These are phyloP conservation scores for Fulmarus glacialis DNA, from an alignment of 2,113 vertebrate genomes.

Conservation along the genomic window DNA sequence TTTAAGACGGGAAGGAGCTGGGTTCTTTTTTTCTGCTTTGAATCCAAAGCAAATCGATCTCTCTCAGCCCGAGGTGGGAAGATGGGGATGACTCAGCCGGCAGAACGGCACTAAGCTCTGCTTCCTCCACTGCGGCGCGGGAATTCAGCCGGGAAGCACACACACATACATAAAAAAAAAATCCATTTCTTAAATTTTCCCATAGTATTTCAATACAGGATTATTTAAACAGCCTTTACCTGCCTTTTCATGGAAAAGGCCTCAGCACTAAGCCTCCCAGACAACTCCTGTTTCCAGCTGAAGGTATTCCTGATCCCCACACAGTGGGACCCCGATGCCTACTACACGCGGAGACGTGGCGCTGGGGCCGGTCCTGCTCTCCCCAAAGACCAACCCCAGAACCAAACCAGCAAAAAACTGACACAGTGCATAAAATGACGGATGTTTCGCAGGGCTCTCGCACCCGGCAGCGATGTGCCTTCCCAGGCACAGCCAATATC, in stretches of 20 bases:
- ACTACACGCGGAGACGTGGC: rapidly evolving
- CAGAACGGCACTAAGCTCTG: neutral
- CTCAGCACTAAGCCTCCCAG: neutral
- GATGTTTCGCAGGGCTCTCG: rapidly evolving
- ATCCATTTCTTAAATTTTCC: neutral
- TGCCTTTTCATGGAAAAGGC: neutral
- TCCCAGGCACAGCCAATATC: rapidly evolving
- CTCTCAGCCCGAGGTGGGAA: neutral
- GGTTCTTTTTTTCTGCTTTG: neutral
- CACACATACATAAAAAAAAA: neutral
- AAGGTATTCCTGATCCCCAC: neutral
- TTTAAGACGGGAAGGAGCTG: neutral
- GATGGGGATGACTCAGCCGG: conserved; percentile 16
- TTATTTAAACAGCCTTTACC: neutral
- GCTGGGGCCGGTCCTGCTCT: neutral
- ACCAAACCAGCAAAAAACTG: neutral
- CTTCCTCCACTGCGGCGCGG: neutral
- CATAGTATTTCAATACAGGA: neutral
- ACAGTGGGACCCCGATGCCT: rapidly evolving
- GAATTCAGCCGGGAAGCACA: neutral
- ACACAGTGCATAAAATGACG: rapidly evolving
- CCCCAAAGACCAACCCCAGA: neutral
- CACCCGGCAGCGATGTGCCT: neutral
- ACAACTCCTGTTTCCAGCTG: neutral
- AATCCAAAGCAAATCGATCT: neutral